Percentiles rank a stretch among this genome's conserved stretches.
These are phyloP conservation scores for Drosophila phalerata DNA, from an alignment of 2,888 invertebrate genomes.

Conservation along the genomic window DNA sequence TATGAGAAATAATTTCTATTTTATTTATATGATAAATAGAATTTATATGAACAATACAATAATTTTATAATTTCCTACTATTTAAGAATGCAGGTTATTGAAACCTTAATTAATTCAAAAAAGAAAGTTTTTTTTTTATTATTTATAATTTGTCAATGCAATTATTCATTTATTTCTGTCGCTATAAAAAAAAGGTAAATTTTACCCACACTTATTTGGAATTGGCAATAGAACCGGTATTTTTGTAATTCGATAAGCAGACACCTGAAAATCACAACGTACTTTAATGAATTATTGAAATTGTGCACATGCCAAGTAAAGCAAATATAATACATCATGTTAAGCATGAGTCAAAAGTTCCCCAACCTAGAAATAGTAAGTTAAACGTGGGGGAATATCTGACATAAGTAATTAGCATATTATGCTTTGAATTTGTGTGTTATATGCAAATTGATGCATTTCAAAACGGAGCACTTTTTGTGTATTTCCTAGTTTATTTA, in stretches of 20 bases:
- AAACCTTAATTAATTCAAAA: not conserved
- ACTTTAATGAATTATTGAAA: constrained; percentile 1
- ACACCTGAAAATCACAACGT: constrained; percentile 1
- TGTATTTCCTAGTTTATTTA: constrained; percentile 2
- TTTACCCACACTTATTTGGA: constrained; percentile 9
- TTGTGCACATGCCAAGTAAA: not conserved
- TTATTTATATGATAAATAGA: too few species aligned
- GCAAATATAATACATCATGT: constrained; percentile 4
- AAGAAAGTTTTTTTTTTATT: not conserved
- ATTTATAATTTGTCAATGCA: not conserved
- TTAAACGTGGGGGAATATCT: constrained; percentile 4
- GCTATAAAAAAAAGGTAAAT: constrained; percentile 6
- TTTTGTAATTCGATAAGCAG: constrained; percentile 3
- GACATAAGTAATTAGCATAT: constrained; percentile 40
- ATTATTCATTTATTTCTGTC: not conserved
- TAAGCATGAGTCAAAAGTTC: constrained; percentile 34
- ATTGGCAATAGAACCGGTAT: constrained; percentile 19
- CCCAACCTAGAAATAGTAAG: not conserved
- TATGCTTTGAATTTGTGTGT: constrained; percentile 11
- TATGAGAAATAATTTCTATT: not conserved
- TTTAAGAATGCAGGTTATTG: constrained; percentile 1
- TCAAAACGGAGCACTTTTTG: constrained; percentile 11
- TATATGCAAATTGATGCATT: constrained; percentile 31
- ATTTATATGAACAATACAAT: not conserved
- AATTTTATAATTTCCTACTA: constrained; percentile 2